A percentile compares a stretch with the other conserved stretches of the same genome.
phyloP scores from a whole-genome alignment of 2,113 vertebrate species.

The Passerina amoena region DNA sequence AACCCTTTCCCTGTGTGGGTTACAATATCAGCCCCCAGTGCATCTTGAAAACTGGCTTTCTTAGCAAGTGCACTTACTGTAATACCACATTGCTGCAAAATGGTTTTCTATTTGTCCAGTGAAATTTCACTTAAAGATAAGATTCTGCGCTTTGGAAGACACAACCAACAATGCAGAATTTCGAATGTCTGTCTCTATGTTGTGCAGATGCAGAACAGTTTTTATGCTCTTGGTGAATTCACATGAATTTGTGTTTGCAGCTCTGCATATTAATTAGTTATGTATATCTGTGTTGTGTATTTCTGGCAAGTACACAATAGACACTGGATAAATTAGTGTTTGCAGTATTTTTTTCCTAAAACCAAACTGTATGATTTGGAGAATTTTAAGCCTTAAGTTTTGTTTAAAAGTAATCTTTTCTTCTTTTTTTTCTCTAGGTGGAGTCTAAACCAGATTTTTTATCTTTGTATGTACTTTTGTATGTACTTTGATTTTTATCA shows the following conservation, averaged over 20 bases:
- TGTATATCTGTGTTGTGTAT: background rate
- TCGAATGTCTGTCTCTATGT: background rate
- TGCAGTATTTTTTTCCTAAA: background rate
- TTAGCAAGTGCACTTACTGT: background rate
- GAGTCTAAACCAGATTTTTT: background rate
- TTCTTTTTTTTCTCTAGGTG: background rate
- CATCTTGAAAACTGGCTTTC: background rate
- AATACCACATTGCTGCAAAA: background rate
- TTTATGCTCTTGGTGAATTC: background rate
- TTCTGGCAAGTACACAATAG: background rate
- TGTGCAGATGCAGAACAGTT: background rate
- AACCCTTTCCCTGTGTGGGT: background rate
- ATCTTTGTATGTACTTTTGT: too few species aligned
- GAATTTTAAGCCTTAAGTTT: background rate
- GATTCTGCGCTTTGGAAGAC: background rate
- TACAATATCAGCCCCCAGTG: background rate
- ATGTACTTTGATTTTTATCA: background rate
- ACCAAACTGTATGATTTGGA: background rate
- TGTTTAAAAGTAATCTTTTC: background rate
- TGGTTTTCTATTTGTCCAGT: background rate
- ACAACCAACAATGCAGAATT: background rate
- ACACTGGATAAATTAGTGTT: background rate
- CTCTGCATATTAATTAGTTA: background rate
- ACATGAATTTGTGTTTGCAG: background rate
- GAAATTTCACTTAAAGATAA: background rate